Base-by-base conservation (phyloP, 2,113 vertebrate species). In the Struthio camelus region DNA sequence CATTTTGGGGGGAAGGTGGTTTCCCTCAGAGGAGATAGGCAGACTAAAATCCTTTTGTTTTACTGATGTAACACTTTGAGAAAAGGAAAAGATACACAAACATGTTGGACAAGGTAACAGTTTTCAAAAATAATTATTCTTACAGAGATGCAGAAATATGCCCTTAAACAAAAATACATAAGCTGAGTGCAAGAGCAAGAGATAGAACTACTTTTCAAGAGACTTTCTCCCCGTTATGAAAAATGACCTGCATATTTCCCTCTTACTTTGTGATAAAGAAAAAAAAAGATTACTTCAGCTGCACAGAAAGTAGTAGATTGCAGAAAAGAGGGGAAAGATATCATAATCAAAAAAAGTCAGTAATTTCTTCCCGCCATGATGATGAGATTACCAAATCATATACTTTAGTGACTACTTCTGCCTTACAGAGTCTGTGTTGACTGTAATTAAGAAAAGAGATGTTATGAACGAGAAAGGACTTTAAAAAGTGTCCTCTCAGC, bases 1-100 rank as follows among this genome's bases (percentile, higher is more conserved):
- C 44, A 61, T 44, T 44, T 62, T 36, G 58, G 11, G 8, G 11
- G 15, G 27, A 10, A 53, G 11, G 2, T 51, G 12, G 19, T 69
- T 32, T 50, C 7, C 4, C 11, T 16, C 32, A 58, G 0, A 1
- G 16, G 3, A 38, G 11, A 23, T 4, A 54, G 1, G 11, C 14
- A 80, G 3, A 46, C 8, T 62, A 69, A 32, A 56, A 53, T 75
- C 36, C 14, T 11, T 85, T 44, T 54, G 14, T 40, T 18, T 83
- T 82, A 25, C 50, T 79, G 48, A 67, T 28, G 23, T 4, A 62
- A 8, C 34, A 7, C 14, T 84, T 65, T 34, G 8, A 25, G 50
- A 84, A 80, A 79, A 53, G 1, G 2, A 38, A 64, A 32, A 40
- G 10, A 38, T n/a, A 84, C 10, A 50, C 28, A 53, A 70, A 62